Evolutionary conservation across 2,888 invertebrate species (phyloP), one percentile per base, ranked within the genome.

Genomic region (Cinara cedri): DNA sequence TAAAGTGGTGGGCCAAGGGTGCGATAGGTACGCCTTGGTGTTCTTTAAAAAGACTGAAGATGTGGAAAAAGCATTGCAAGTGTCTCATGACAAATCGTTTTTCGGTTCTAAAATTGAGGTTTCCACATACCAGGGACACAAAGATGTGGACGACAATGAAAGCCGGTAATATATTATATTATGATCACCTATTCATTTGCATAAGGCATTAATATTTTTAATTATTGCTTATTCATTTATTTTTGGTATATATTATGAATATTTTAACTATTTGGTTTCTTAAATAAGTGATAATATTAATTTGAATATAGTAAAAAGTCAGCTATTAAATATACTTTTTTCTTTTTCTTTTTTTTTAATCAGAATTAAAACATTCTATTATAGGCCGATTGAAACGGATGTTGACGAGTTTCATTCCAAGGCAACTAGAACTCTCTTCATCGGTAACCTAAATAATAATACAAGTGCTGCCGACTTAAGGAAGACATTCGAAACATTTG

Each of bases 41-140:
- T 95, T 96, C 86, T 98, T 98, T 87, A 97, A 97, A 87, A 97
- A 97, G 88, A 93, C 96, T 84, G 97, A 97, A 87, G 97, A 98
- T 87, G 97, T 96, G 83, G 95, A 95, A 84, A 97, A 97, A 87
- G 97, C 98, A 81, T 89, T 97, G 82, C 96, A 96, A 87, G 95
- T 94, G 83, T 97, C 97, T 82, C 95, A 96, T 86, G 97, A 96
- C 87, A 97, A 97, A 87, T 90, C 93, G 85, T 98, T 98, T 89
- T 98, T 98, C 89, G 97, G 97, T 84, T 94, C 95, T 87, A 96
- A 96, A 88, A 97, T 98, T 87, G 95, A 95, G 86, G 97, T 97
- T 84, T 93, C 93, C 82, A 93, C 95, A 81, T 96, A 97, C 88
- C 95, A 95, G 87, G 96, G 96, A 84, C 85, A 88, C 82, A 72